Evolutionary conservation across 2,888 invertebrate genomes (phyloP).

Genomic region (Ennomos erosarius): DNA sequence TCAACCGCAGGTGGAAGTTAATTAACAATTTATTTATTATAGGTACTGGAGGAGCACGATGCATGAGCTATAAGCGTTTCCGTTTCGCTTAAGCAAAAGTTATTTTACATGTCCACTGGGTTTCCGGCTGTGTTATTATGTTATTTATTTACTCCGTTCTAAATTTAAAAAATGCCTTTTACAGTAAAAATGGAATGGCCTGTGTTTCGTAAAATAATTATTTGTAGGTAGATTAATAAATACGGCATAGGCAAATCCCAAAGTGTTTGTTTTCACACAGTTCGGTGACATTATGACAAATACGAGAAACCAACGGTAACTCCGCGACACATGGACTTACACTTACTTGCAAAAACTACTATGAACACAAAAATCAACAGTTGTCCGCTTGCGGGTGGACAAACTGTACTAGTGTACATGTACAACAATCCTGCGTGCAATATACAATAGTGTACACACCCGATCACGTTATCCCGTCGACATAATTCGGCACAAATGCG

Average conservation of each 20-base stretch:
- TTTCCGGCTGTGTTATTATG: no score
- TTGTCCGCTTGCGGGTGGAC: slow-evolving; percentile 33
- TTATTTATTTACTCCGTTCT: no score
- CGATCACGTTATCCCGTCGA: slow-evolving; percentile 49
- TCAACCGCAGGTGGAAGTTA: no score
- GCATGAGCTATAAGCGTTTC: no score
- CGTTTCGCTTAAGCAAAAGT: no score
- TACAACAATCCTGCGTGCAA: background rate
- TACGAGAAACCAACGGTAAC: background rate
- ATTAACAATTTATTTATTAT: no score
- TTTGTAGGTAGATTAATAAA: background rate
- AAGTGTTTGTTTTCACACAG: background rate
- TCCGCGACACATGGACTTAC: slow-evolving; percentile 36
- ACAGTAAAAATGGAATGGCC: no score
- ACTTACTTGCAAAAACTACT: slow-evolving; percentile 48
- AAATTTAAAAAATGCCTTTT: no score
- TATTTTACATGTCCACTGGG: no score
- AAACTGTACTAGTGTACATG: slow-evolving; percentile 35
- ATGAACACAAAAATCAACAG: slow-evolving; percentile 44
- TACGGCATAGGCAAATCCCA: background rate
- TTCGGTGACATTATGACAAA: slow-evolving; percentile 19
- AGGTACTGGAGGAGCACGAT: no score
- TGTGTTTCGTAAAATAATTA: no score
- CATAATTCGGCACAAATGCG: slow-evolving; percentile 73
- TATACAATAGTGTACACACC: slow-evolving; percentile 24